phyloP scores from a whole-genome alignment of 2,797 vertebrate species.

The Anguilla marmorata region DNA sequence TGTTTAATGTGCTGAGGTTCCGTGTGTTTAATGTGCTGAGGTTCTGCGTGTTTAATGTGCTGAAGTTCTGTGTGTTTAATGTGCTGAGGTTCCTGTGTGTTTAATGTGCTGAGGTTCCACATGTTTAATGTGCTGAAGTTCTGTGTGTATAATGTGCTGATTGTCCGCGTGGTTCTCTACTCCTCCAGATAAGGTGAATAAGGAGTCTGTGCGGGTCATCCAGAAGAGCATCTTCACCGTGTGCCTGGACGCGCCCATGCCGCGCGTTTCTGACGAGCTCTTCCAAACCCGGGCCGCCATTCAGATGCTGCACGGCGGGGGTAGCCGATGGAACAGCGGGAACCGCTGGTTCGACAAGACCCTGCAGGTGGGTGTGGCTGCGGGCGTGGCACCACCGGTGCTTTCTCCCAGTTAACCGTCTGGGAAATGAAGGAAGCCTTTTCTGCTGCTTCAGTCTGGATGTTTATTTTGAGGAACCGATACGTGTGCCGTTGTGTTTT shows the following conservation, averaged over 20 bases:
- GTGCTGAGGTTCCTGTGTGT: too few relatives aligned
- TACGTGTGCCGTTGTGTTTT: neutral
- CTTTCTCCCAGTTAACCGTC: neutral
- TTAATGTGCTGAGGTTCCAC: too few relatives aligned
- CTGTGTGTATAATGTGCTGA: too few relatives aligned
- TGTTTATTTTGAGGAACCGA: neutral
- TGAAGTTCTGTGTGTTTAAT: too few relatives aligned
- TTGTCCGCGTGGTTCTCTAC: neutral
- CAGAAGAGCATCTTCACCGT: slow-evolving; percentile 91
- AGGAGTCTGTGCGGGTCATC: slow-evolving; percentile 81
- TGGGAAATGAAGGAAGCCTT: neutral
- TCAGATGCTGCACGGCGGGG: slow-evolving; percentile 61
- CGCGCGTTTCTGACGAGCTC: slow-evolving; percentile 70
- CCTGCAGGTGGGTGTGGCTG: slow-evolving; percentile 76
- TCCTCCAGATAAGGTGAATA: slow-evolving; percentile 84
- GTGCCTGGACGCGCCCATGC: slow-evolving; percentile 84
- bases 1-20: too few relatives aligned
- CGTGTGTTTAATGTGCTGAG: too few relatives aligned
- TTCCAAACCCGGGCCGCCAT: slow-evolving; percentile 63
- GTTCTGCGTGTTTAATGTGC: too few relatives aligned
- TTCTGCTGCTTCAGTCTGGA: neutral
- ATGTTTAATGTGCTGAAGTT: too few relatives aligned
- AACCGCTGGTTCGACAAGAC: slow-evolving; percentile 99
- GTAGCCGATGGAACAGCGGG: slow-evolving; percentile 80
- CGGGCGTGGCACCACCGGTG: neutral